These are phyloP conservation scores for Syrphus vitripennis DNA, from an alignment of 2,888 invertebrate species.

Conservation along the genomic window DNA sequence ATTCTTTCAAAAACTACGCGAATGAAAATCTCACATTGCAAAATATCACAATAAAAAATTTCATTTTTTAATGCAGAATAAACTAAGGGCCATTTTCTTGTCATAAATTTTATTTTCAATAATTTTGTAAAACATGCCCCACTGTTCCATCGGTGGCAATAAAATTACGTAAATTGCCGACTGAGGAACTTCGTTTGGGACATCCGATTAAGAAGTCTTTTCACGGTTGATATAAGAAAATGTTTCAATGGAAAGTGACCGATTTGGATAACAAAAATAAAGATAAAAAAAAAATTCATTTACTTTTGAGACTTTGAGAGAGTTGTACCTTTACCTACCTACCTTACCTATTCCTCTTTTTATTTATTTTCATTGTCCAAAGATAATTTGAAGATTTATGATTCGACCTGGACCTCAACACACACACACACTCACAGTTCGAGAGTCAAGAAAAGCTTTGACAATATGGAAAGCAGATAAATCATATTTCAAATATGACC, in stretches of 20 bases:
- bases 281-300: conserved; percentile 1
- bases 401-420: conserved; percentile 49
- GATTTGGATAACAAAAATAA: neutral
- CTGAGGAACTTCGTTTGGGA: neutral
- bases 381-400: conserved; percentile 67
- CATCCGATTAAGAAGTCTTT: neutral
- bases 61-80: no score
- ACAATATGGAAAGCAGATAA: conserved; percentile 64
- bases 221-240: neutral
- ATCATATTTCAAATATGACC: conserved; percentile 54
- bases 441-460: conserved; percentile 39
- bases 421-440: no score
- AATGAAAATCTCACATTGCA: no score
- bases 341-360: neutral
- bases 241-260: conserved; percentile 18
- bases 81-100: no score
- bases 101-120: neutral
- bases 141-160: neutral
- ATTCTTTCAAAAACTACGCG: no score
- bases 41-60: no score
- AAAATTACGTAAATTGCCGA: conserved; percentile 23
- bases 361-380: conserved; percentile 7
- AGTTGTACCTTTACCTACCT: neutral
- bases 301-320: neutral
- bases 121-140: neutral